These are phyloP conservation scores for Pimephales promelas DNA, from an alignment of 2,113 vertebrate species.

Conservation along the genomic window DNA sequence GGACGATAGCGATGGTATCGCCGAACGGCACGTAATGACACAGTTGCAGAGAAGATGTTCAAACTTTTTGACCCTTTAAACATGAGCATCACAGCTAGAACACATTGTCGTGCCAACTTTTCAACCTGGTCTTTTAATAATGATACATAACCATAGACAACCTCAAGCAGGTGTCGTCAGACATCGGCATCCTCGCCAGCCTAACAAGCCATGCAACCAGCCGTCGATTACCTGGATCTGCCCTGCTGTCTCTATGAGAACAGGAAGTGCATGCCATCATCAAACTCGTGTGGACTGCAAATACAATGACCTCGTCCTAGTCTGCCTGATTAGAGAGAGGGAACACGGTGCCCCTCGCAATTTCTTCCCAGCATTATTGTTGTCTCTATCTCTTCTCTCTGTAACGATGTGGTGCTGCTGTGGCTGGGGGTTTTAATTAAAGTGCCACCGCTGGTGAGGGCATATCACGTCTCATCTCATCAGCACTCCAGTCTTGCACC, in stretches of 20 bases:
- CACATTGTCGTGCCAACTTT: conserved; percentile 5
- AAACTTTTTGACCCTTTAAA: conserved; percentile 16
- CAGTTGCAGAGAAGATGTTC: conserved; percentile 24
- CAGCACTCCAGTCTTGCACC: conserved; percentile 55
- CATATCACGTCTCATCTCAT: conserved; percentile 65
- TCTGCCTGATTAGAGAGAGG: conserved; percentile 40
- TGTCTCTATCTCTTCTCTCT: conserved; percentile 38
- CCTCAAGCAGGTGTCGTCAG: neutral
- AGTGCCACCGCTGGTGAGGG: conserved; percentile 61
- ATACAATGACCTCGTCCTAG: conserved; percentile 43
- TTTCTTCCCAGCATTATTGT: conserved; percentile 26
- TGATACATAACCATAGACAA: neutral
- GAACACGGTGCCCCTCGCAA: conserved; percentile 36
- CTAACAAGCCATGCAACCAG: conserved; percentile 17
- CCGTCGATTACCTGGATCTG: conserved; percentile 2
- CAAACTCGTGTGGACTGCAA: conserved; percentile 24
- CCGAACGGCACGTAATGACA: conserved; percentile 58
- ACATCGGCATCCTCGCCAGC: neutral
- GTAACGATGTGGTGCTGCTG: conserved; percentile 56
- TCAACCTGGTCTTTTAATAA: neutral
- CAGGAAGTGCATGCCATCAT: neutral
- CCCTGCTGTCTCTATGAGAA: conserved; percentile 4
- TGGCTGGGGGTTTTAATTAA: conserved; percentile 66
- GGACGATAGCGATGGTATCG: conserved; percentile 41
- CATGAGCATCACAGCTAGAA: neutral